Evolutionary conservation across 2,888 invertebrate species (phyloP).

Genomic region (Alentia gelatinosa): DNA sequence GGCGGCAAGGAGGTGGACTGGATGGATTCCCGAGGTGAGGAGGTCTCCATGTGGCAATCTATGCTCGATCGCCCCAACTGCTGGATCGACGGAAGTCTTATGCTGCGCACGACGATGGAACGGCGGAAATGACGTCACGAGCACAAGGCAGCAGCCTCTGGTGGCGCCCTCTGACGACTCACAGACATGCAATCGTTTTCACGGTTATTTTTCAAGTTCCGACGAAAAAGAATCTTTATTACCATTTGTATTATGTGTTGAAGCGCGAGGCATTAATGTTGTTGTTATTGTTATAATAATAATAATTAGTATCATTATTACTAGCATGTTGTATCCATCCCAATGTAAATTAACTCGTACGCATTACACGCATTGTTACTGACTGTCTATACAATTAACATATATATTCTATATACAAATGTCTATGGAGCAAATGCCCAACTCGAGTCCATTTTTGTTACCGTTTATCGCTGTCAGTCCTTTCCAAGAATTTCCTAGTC

Average conservation of each 20-base stretch:
- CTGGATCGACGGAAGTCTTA: conserved; percentile 97
- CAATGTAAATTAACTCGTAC: not conserved
- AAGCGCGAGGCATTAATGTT: not conserved
- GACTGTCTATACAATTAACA: no score
- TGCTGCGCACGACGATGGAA: conserved; percentile 86
- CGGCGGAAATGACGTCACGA: conserved; percentile 61
- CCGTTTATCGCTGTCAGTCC: not conserved
- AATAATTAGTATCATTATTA: no score
- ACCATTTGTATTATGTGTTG: not conserved
- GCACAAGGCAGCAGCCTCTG: not conserved
- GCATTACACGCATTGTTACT: not conserved
- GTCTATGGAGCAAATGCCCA: not conserved
- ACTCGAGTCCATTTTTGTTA: not conserved
- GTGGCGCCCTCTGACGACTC: not conserved
- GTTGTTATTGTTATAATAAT: not conserved
- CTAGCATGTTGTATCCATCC: not conserved
- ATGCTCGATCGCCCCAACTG: conserved; percentile 96
- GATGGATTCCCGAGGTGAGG: conserved; percentile 97
- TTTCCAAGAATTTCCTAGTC: conserved; percentile 36
- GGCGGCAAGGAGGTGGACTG: conserved; percentile 93
- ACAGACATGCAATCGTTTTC: not conserved
- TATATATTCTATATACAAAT: not conserved
- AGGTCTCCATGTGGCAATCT: conserved; percentile 93
- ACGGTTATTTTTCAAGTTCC: not conserved
- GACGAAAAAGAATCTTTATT: not conserved